Percentiles rank a stretch among this genome's conserved stretches.
Conservation (phyloP, 2,797 vertebrate species). For the Microchirus variegatus region DNA sequence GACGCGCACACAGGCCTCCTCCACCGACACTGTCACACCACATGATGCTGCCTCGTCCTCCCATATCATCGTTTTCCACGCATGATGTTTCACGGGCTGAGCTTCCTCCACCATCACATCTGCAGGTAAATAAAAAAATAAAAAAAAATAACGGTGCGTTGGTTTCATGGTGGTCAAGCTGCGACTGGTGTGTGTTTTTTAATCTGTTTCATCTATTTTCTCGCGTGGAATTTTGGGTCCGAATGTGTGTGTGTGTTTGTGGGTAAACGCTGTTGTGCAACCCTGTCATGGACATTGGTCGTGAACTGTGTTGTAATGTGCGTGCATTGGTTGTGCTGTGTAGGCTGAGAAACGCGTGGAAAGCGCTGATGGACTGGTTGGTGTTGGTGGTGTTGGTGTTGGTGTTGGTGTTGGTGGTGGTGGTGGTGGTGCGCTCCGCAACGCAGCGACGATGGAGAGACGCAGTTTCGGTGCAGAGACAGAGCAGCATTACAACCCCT, state of each 20-base stretch:
- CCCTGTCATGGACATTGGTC: slow-evolving; percentile 52
- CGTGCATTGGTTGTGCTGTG: slow-evolving; percentile 67
- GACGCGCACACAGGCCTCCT: slow-evolving; percentile 61
- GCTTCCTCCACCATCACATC: slow-evolving; percentile 56
- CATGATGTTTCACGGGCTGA: slow-evolving; percentile 39
- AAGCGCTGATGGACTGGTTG: slow-evolving; percentile 62
- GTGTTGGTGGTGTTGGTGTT: slow-evolving; percentile 76
- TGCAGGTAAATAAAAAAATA: slow-evolving; percentile 51
- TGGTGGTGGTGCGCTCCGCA: slow-evolving; percentile 74
- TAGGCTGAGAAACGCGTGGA: slow-evolving; percentile 77
- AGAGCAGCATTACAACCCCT: slow-evolving; percentile 63
- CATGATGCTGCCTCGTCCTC: slow-evolving; percentile 61
- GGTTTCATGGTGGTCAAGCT: not conserved
- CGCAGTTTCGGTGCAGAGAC: slow-evolving; percentile 79
- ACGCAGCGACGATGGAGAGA: slow-evolving; percentile 65
- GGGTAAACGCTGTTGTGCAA: slow-evolving; percentile 60
- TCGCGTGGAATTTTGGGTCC: slow-evolving; percentile 12
- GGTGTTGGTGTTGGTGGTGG: slow-evolving; percentile 75
- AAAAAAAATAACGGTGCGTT: not conserved
- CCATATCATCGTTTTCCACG: slow-evolving; percentile 67
- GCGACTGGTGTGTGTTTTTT: not conserved
- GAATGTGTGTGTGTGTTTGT: not conserved
- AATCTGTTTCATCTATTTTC: not conserved
- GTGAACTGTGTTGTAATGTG: slow-evolving; percentile 44
- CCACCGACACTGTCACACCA: slow-evolving; percentile 41